These are phyloP conservation scores for Tricholauxania praeusta DNA, from an alignment of 2,888 invertebrate genomes.

Conservation along the genomic window DNA sequence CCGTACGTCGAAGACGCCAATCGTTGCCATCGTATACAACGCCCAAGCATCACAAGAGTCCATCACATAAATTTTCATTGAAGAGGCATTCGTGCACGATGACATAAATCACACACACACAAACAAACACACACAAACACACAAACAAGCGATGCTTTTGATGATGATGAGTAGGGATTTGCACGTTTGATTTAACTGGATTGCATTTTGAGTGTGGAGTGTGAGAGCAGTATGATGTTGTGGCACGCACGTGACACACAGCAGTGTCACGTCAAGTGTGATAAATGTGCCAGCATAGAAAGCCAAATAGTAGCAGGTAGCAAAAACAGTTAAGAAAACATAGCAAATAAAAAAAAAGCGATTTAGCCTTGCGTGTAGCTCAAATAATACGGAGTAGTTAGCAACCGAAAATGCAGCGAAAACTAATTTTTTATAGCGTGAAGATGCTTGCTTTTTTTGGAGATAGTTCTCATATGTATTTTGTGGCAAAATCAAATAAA, in stretches of 20 bases:
- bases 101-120: constrained; percentile 45
- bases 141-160: neutral
- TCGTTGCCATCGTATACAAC: constrained; percentile 64
- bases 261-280: neutral
- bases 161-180: neutral
- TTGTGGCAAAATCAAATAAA: constrained; percentile 11
- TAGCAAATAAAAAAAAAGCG: neutral
- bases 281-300: neutral
- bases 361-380: neutral
- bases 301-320: neutral
- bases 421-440: neutral
- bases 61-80: constrained; percentile 51
- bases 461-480: neutral
- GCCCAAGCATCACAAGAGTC: constrained; percentile 48
- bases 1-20: constrained; percentile 67
- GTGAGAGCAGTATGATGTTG: no score
- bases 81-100: constrained; percentile 57
- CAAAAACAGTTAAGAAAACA: constrained; percentile 9
- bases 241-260: neutral
- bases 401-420: neutral
- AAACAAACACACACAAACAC: neutral
- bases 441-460: neutral
- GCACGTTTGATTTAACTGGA: no score
- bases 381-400: neutral
- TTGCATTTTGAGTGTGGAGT: no score